These are phyloP conservation scores for Microctonus brassicae DNA, from an alignment of 2,888 invertebrate genomes.

Conservation along the genomic window DNA sequence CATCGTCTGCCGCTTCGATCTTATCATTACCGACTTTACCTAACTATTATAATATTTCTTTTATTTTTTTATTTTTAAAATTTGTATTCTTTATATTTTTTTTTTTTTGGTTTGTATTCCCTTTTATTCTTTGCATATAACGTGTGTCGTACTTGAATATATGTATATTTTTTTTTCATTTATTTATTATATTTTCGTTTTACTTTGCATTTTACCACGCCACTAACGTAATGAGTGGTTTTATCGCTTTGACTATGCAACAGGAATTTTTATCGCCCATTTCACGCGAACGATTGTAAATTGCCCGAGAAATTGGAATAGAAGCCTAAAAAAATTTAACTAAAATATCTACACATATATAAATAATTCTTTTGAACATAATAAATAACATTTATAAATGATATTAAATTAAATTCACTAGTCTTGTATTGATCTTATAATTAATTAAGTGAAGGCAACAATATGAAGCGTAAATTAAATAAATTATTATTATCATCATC, in stretches of 20 bases:
- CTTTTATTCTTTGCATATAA: not conserved
- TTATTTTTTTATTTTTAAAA: not conserved
- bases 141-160: too few species aligned
- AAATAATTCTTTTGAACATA: too few species aligned
- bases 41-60: not conserved
- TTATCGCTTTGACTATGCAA: conserved; percentile 3
- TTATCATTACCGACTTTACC: not conserved
- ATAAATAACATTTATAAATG: too few species aligned
- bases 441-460: too few species aligned
- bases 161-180: not conserved
- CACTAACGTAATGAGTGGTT: conserved; percentile 11
- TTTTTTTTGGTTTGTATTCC: not conserved
- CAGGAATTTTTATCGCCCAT: conserved; percentile 3
- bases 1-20: not conserved
- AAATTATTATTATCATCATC: not conserved
- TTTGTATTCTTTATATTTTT: too few species aligned
- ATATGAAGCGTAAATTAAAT: too few species aligned
- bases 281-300: not conserved
- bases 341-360: not conserved
- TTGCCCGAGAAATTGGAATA: conserved; percentile 4
- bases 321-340: not conserved
- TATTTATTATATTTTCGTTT: not conserved
- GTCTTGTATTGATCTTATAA: not conserved
- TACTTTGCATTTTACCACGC: not conserved
- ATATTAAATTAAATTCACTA: not conserved